Base-by-base conservation (phyloP, 2,888 invertebrate species). In the Mesorhabditis spiculigera region DNA sequence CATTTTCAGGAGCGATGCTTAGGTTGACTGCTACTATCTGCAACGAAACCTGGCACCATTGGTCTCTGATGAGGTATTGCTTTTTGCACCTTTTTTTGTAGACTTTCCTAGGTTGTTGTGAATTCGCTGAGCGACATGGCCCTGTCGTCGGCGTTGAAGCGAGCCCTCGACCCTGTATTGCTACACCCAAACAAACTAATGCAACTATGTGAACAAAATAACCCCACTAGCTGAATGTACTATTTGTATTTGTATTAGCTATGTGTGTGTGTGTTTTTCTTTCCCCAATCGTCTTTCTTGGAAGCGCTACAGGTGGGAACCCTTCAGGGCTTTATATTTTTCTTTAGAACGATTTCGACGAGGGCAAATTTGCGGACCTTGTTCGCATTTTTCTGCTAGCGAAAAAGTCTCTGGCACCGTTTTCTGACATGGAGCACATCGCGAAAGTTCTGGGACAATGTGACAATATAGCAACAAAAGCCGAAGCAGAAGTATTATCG, bases 121-220 rank as follows among this genome's bases (percentile, higher is more conserved):
- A 93, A 94, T 87, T 93, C 93, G 75, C 87, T 98, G 65, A 87
- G 98, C 85, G 97, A 98, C 88, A 97, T 98, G 88, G 94, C 97
- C 68, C 90, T 98, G 70, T 91, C 94, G 5, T 96, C 96, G 43
- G 93, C 95, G 0, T 93, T 95, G 44, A 92, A 95, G 86, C 90
- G 97, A 77, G 98, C 97, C 87, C 89, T 95, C 65, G 94, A 97
- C 83, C 93, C 96, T 3, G 90, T 87, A 16, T 88, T 95, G 62
- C 95, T 98, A 94, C 96, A 97, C 86, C 93, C 94, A 0, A 94
- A 94, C 87, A 93, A 87, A 62, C 84, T 87, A 65, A 87, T 87
- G 61, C 78, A 86, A 42, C 86, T 87, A 58, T 87, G 87, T 81
- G 76, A 78, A 50, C 58, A 50, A 50, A 13, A 10, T 63, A 13